These are phyloP conservation scores for Brachyistius frenatus DNA, from an alignment of 2,113 vertebrate genomes.

Conservation along the genomic window DNA sequence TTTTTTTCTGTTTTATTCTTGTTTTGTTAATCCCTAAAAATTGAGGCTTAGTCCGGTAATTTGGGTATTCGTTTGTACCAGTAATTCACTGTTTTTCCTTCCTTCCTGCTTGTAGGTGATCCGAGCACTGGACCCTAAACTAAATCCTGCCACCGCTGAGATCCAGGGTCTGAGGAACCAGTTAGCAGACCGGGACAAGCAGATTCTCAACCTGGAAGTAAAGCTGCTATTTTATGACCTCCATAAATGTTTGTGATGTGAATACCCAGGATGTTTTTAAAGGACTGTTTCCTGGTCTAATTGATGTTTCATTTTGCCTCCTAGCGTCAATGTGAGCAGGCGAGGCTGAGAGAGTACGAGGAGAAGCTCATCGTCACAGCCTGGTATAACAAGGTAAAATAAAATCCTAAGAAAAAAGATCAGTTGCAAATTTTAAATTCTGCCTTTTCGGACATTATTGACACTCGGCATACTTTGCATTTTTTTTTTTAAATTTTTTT, in stretches of 20 bases:
- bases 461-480: fast-evolving
- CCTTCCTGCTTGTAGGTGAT: slow-evolving; percentile 88
- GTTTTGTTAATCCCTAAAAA: background rate
- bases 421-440: background rate
- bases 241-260: fast-evolving
- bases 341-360: slow-evolving; percentile 93
- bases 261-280: background rate
- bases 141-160: slow-evolving; percentile 96
- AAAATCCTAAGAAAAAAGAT: background rate
- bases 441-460: background rate
- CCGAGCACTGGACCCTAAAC: slow-evolving; percentile 94
- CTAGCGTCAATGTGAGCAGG: slow-evolving; percentile 92
- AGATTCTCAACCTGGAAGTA: slow-evolving; percentile 92
- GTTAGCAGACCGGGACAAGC: slow-evolving; percentile 91
- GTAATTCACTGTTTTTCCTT: background rate
- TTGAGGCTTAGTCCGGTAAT: background rate
- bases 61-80: background rate
- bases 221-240: background rate
- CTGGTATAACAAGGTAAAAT: slow-evolving; percentile 96
- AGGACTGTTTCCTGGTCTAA: background rate
- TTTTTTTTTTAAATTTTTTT: no score
- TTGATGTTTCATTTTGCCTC: slow-evolving; percentile 12
- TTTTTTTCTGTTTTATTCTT: background rate
- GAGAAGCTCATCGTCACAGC: slow-evolving; percentile 97
- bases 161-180: slow-evolving; percentile 93